These are phyloP conservation scores for Thereva unica DNA, from an alignment of 2,888 invertebrate genomes.

Conservation along the genomic window DNA sequence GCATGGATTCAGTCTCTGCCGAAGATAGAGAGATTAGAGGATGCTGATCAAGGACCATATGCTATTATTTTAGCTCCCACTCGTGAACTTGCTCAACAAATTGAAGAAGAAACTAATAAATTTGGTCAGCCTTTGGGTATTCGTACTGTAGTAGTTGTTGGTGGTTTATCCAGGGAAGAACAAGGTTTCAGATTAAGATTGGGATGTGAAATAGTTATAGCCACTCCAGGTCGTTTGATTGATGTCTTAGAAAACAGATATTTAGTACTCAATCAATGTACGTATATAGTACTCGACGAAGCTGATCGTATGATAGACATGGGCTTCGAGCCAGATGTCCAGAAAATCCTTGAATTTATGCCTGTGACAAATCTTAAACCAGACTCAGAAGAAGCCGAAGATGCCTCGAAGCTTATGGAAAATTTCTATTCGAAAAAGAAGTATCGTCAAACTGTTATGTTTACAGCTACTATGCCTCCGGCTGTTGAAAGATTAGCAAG, in stretches of 20 bases:
- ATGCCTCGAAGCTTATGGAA: constrained; percentile 83
- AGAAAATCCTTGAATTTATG: constrained; percentile 96
- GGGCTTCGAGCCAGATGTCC: constrained; percentile 98
- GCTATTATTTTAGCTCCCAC: constrained; percentile 99
- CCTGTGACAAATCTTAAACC: constrained; percentile 98
- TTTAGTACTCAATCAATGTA: constrained; percentile 94
- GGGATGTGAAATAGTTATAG: constrained; percentile 99
- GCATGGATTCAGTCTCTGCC: constrained; percentile 98
- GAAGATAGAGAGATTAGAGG: constrained; percentile 89
- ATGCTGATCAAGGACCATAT: constrained; percentile 95
- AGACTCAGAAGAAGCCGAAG: constrained; percentile 97
- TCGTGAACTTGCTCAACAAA: constrained; percentile 98
- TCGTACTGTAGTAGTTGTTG: constrained; percentile 96
- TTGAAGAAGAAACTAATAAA: constrained; percentile 97
- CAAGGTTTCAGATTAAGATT: constrained; percentile 95
- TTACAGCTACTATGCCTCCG: constrained; percentile 99
- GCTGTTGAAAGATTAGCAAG: constrained; percentile 96
- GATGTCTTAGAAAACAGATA: constrained; percentile 98
- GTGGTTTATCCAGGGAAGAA: constrained; percentile 95
- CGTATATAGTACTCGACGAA: constrained; percentile 94
- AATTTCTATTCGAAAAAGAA: constrained; percentile 97
- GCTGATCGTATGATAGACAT: constrained; percentile 99
- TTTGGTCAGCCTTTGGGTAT: constrained; percentile 93
- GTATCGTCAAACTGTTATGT: constrained; percentile 99
- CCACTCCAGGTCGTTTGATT: constrained; percentile 98